A percentile compares a stretch with the other conserved stretches of the same genome.
phyloP scores from a whole-genome alignment of 2,888 invertebrate species.

The Tachystola acroxantha region DNA sequence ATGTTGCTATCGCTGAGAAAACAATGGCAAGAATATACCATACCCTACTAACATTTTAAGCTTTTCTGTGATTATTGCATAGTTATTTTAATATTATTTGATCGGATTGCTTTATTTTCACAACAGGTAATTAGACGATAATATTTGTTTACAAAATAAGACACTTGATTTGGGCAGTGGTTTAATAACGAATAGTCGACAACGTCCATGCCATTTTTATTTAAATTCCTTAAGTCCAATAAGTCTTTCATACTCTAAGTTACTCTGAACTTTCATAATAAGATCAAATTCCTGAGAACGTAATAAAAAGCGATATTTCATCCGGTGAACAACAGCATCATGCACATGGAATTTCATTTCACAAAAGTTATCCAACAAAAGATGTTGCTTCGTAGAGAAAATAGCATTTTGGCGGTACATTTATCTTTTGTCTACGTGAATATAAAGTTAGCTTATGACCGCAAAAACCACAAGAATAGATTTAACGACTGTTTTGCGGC shows the following conservation, averaged over 20 bases:
- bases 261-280: neutral
- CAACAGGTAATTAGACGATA: too few relatives aligned
- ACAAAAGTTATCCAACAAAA: neutral
- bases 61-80: too few relatives aligned
- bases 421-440: neutral
- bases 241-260: neutral
- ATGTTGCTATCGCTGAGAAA: too few relatives aligned
- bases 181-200: too few relatives aligned
- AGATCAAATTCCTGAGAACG: neutral
- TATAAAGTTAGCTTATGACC: too few relatives aligned
- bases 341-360: constrained; percentile 5
- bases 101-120: too few relatives aligned
- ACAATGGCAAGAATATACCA: neutral
- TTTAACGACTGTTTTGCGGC: neutral
- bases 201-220: too few relatives aligned
- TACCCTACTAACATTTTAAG: too few relatives aligned
- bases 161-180: too few relatives aligned
- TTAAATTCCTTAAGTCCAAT: too few relatives aligned
- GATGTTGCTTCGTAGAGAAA: neutral
- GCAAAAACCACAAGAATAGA: constrained; percentile 1
- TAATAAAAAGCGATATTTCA: neutral
- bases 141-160: too few relatives aligned
- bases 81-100: too few relatives aligned
- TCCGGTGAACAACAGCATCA: neutral
- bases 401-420: neutral